These are phyloP conservation scores for Mylabris phalerata DNA, from an alignment of 1,140 invertebrate genomes.

Conservation along the genomic window DNA sequence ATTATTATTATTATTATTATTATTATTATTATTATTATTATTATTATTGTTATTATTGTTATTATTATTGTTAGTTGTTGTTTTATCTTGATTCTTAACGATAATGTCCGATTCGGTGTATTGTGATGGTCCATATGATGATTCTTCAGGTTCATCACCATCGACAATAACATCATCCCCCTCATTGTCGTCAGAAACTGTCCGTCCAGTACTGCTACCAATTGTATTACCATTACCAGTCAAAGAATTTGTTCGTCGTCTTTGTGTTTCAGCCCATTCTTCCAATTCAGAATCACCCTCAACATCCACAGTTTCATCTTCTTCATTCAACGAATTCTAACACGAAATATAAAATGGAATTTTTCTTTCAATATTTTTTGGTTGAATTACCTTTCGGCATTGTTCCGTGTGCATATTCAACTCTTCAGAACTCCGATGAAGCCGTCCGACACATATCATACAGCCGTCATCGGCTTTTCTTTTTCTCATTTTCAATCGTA, in stretches of 20 bases:
- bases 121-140: constrained; percentile 59
- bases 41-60: neutral
- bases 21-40: neutral
- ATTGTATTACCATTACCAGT: constrained; percentile 20
- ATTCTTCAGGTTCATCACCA: constrained; percentile 60
- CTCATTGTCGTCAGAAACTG: constrained; percentile 47
- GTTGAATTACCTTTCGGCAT: constrained; percentile 47
- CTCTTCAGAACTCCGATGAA: constrained; percentile 57
- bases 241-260: constrained; percentile 28
- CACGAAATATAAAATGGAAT: neutral
- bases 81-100: constrained; percentile 13
- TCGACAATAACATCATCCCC: constrained; percentile 69
- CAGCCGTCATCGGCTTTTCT: constrained; percentile 66
- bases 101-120: constrained; percentile 59
- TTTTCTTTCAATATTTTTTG: neutral
- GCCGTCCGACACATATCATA: constrained; percentile 68
- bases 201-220: constrained; percentile 29
- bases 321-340: constrained; percentile 36
- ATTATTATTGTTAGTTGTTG: neutral
- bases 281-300: constrained; percentile 45
- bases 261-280: constrained; percentile 39
- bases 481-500: constrained; percentile 51
- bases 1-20: constrained; percentile 7
- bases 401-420: constrained; percentile 66
- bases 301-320: constrained; percentile 50